Base-by-base conservation (phyloP, 2,888 invertebrate genomes). In the Lymantria monacha region DNA sequence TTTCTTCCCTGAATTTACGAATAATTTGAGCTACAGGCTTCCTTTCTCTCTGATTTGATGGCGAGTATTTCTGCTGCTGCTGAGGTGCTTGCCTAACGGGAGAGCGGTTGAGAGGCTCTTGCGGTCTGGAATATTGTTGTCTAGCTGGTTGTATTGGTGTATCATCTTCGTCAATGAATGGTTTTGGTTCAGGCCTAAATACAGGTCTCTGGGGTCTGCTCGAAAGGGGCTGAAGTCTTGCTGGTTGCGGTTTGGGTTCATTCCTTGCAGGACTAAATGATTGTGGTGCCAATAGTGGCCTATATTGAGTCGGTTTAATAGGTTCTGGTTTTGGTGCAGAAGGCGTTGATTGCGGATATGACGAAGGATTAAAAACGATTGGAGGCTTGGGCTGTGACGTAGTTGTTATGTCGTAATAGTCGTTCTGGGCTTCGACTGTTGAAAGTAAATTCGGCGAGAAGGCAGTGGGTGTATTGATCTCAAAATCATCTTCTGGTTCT, bases 1-100 rank as follows among this genome's bases (percentile, higher is more conserved):
- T 96, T 78, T 96, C 96, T 42, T 96, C 96, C 47, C 95, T 93
- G 87, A 94, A 97, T 74, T 94, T 94, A 49, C 94, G 91, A 59
- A 93, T 85, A 56, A 94, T 94, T 81, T 95, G 95, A 22, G 95
- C 94, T 0, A 95, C 95, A 0, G 95, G 95, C 62, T 95, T 95
- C 77, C 92, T 94, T 47, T 91, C 92, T 43, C 92, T 83, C n/a
- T 74, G 74, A 63, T 83, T 74, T 13, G 78, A 85, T 57, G 78
- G 83, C 49, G 78, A 74, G 59, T 87, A 86, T 57, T 91, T 91
- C 61, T 91, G 91, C 52, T 84, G 91, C 30, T 84, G 79, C 52
- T 84, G 91, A 30, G 85, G 79, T 15, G 73, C 74, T 46, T 63
- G 73, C 46, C 85, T 88, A 5, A 83, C 78, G 9, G 89, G 87